A percentile compares a stretch with the other conserved stretches of the same genome.
phyloP scores from a whole-genome alignment of 2,797 vertebrate species.

The Argyrosomus regius region DNA sequence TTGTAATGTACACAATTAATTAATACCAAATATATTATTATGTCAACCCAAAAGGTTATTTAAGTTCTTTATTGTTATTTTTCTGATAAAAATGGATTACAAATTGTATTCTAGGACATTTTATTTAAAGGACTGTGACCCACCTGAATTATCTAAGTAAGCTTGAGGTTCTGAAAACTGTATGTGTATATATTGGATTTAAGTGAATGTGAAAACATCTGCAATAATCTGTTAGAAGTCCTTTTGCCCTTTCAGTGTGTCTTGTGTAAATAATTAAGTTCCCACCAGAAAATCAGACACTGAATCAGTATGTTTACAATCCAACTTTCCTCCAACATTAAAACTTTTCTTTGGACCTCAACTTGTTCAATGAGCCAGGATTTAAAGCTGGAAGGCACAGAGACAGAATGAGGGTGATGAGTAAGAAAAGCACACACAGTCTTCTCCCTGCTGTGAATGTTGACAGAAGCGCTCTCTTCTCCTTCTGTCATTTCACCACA shows the following conservation, averaged over 20 bases:
- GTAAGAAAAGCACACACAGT: constrained; percentile 40
- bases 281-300: constrained; percentile 37
- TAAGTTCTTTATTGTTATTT: not conserved
- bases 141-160: constrained; percentile 27
- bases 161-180: constrained; percentile 37
- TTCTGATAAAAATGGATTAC: not conserved
- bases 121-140: constrained; percentile 13
- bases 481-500: constrained; percentile 57
- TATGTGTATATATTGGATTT: constrained; percentile 49
- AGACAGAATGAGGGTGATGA: constrained; percentile 58
- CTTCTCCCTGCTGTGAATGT: constrained; percentile 49
- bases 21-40: not conserved
- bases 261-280: constrained; percentile 49
- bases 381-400: constrained; percentile 52
- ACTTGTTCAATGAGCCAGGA: constrained; percentile 37
- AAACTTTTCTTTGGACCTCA: constrained; percentile 54
- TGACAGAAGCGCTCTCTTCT: constrained; percentile 69
- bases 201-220: constrained; percentile 31
- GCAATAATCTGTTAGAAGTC: constrained; percentile 25
- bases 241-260: constrained; percentile 34
- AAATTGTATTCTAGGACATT: not conserved
- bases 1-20: not conserved
- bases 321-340: constrained; percentile 43
- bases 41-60: not conserved
- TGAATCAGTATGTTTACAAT: constrained; percentile 38